These are phyloP conservation scores for Episyrphus balteatus DNA, from an alignment of 1,140 invertebrate genomes.

Conservation along the genomic window DNA sequence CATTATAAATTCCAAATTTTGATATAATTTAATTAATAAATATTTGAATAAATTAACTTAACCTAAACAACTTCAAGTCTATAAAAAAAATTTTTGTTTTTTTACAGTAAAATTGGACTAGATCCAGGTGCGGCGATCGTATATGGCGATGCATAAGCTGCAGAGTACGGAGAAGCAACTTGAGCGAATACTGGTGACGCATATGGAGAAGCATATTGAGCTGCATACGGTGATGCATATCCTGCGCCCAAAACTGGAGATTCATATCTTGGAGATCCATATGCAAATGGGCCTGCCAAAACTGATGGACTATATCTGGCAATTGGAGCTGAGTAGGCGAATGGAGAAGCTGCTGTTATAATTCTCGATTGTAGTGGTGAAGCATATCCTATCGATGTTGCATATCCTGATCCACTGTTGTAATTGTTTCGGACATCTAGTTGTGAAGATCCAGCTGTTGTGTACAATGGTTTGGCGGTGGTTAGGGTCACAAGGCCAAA, in stretches of 20 bases:
- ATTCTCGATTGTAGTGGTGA: constrained; percentile 8
- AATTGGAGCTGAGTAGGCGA: constrained; percentile 33
- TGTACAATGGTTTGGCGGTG: constrained; percentile 16
- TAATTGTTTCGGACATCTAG: constrained; percentile 31
- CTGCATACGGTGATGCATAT: constrained; percentile 34
- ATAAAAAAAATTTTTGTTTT: not conserved
- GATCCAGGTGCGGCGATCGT: constrained; percentile 4
- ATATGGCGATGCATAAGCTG: constrained; percentile 6
- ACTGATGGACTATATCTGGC: not conserved
- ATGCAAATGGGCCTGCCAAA: constrained; percentile 7
- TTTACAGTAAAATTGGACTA: not conserved
- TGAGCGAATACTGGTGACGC: constrained; percentile 25
- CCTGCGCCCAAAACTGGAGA: constrained; percentile 19
- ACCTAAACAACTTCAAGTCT: no score
- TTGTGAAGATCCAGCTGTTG: constrained; percentile 29
- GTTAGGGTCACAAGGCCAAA: no score
- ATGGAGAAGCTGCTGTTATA: constrained; percentile 24
- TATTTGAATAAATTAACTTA: not conserved
- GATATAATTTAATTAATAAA: not conserved
- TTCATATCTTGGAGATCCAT: constrained; percentile 12
- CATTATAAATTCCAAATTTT: no score
- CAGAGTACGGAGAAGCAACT: constrained; percentile 4
- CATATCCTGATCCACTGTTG: constrained; percentile 11
- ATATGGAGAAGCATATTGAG: constrained; percentile 18
- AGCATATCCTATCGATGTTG: constrained; percentile 19